A percentile compares a stretch with the other conserved stretches of the same genome.
Evolutionary conservation across 2,888 invertebrate genomes (phyloP).

Genomic region (Fabriciana adippe): DNA sequence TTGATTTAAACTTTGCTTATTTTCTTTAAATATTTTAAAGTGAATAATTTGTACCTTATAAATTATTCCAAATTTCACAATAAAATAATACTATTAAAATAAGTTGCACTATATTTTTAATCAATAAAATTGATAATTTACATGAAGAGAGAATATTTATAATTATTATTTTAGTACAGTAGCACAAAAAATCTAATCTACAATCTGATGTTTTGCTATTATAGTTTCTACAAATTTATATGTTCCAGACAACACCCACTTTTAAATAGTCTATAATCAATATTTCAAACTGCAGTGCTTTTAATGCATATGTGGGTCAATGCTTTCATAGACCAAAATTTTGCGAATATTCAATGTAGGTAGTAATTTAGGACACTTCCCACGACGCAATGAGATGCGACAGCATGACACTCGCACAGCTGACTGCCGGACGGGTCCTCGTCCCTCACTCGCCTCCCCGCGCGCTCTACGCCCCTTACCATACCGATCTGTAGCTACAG

Average conservation of each 20-base stretch:
- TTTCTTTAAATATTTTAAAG: too few relatives aligned
- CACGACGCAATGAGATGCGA: conserved; percentile 60
- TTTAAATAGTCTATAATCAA: conserved; percentile 19
- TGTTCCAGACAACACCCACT: conserved; percentile 27
- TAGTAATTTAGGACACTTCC: conserved; percentile 73
- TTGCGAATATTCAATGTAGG: conserved; percentile 56
- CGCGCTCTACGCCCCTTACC: conserved; percentile 48
- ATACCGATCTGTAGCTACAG: conserved; percentile 54
- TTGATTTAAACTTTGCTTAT: too few relatives aligned
- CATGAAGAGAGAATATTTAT: too few relatives aligned
- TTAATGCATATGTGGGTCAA: conserved; percentile 41
- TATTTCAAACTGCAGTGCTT: conserved; percentile 36
- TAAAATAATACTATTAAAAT: too few relatives aligned
- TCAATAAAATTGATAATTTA: too few relatives aligned
- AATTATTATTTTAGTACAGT: too few relatives aligned
- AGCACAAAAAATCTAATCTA: too few relatives aligned
- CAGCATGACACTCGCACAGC: conserved; percentile 77
- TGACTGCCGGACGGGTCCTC: conserved; percentile 71
- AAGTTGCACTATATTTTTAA: too few relatives aligned
- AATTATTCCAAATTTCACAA: too few relatives aligned
- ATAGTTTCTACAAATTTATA: neutral
- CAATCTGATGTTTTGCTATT: neutral
- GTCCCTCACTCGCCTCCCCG: conserved; percentile 49
- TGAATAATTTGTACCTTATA: too few relatives aligned
- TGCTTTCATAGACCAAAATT: conserved; percentile 46